Base-by-base conservation (phyloP, 2,888 invertebrate genomes). In the Cynaeus angustus region DNA sequence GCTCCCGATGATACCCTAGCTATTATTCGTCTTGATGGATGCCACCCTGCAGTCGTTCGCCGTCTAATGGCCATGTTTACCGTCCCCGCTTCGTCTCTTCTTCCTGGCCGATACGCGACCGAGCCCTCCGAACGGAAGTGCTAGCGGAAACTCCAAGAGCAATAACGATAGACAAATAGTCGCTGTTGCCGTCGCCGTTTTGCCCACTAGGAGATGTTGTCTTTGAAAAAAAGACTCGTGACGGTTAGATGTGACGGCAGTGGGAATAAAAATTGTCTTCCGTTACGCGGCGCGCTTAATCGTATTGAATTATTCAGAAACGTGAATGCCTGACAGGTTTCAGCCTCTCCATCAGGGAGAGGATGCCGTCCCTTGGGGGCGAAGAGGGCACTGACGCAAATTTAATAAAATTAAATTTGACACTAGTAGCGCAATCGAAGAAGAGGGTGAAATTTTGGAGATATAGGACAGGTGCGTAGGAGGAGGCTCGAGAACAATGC, bases 91-190 rank as follows among this genome's bases (percentile, higher is more conserved):
- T 16, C 46, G 16, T 2, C 37, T 33, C 53, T 13, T 26, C 33
- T 13, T 50, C 45, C 43, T 37, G 43, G 41, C 59, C 59, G 66
- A 59, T 41, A 59, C 58, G 37, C 48, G 5, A 26, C 45, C 13
- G 33, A 45, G 53, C 61, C 68, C 62, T 48, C 48, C 56, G 33
- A 55, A 56, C 73, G 76, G 76, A 76, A 75, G 72, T 72, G 62
- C 72, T 62, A 66, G 72, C 75, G 77, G 77, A 78, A 77, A 52
- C 72, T 73, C 68, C 62, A 72, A 69, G 73, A 75, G 77, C 75
- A 77, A 77, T 77, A 76, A 75, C 72, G 74, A 71, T 74, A 78
- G 78, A 78, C 77, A 78, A 78, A 78, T 77, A 78, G 75, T 59
- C 62, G 61, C 41, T 30, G 50, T 41, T 45, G 58, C 45, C 28